Percentiles rank a stretch among this genome's conserved stretches.
Evolutionary conservation across 2,113 vertebrate species (phyloP).

Genomic region (Potamarius usumacintae): DNA sequence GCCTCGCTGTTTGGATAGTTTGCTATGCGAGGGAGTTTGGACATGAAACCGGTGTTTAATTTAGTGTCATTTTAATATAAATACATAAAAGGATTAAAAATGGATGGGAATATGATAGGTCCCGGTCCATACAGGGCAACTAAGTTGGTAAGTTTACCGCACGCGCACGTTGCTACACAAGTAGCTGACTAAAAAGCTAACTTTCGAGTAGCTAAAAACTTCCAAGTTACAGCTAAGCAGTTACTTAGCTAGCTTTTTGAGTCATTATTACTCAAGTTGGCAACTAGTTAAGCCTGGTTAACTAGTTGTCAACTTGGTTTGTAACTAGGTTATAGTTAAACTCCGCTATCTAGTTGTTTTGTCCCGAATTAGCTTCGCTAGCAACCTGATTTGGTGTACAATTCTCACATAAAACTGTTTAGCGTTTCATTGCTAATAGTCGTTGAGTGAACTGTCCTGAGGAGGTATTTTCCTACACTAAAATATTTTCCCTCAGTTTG

Average conservation of each 20-base stretch:
- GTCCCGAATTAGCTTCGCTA: background rate
- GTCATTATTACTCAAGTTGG: too few species aligned
- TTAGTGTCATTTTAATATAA: background rate
- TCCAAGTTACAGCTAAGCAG: background rate
- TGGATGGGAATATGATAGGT: constrained; percentile 77
- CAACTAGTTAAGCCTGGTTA: background rate
- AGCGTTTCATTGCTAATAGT: background rate
- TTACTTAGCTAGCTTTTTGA: background rate
- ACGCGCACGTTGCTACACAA: background rate
- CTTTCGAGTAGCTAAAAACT: background rate
- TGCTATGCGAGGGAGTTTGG: too few species aligned
- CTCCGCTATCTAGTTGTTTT: background rate
- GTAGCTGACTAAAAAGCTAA: background rate
- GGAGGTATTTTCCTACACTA: background rate
- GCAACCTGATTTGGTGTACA: background rate
- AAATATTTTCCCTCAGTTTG: background rate
- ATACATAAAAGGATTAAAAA: constrained; percentile 27
- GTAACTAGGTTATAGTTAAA: background rate
- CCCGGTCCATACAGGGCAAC: constrained; percentile 84
- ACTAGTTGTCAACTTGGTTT: background rate
- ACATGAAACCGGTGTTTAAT: too few species aligned
- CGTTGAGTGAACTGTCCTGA: background rate
- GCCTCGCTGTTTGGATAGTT: background rate
- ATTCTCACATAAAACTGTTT: background rate
- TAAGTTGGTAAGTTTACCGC: constrained; percentile 74